phyloP scores from a whole-genome alignment of 1,140 invertebrate species.

The Theocolax elegans region DNA sequence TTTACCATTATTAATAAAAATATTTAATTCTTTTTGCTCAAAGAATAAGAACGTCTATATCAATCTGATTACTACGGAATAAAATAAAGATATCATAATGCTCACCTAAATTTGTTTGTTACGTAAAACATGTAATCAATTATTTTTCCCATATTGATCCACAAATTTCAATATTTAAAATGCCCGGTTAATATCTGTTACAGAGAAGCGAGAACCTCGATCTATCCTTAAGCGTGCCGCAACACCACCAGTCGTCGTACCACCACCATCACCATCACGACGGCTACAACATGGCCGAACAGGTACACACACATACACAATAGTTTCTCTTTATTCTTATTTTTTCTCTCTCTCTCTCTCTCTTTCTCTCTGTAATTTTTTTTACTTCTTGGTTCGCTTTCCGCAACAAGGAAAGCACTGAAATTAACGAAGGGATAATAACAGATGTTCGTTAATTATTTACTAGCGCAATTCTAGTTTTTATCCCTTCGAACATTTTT shows the following conservation, averaged over 20 bases:
- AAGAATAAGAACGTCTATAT: too few species aligned
- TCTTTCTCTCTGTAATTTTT: neutral
- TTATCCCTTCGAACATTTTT: conserved; percentile 2
- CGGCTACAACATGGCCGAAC: conserved; percentile 81
- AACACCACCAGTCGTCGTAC: conserved; percentile 70
- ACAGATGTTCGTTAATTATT: conserved; percentile 29
- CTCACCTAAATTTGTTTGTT: too few species aligned
- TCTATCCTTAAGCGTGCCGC: conserved; percentile 76
- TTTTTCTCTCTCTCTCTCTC: neutral
- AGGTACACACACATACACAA: conserved; percentile 67
- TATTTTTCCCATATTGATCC: too few species aligned
- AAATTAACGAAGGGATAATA: conserved; percentile 32
- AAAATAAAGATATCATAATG: too few species aligned
- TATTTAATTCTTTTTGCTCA: too few species aligned
- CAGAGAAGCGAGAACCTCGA: conserved; percentile 82
- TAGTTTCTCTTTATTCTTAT: neutral
- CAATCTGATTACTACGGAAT: too few species aligned
- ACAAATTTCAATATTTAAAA: too few species aligned
- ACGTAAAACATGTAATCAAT: too few species aligned
- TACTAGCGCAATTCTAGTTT: conserved; percentile 33
- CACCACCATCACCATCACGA: conserved; percentile 61
- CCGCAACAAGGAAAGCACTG: conserved; percentile 14
- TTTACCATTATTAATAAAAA: too few species aligned
- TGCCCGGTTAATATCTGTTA: too few species aligned
- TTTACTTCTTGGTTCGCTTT: neutral